Evolutionary conservation across 2,888 invertebrate species (phyloP), one percentile per base, ranked within the genome.

Genomic region (Capitulum mitella): DNA sequence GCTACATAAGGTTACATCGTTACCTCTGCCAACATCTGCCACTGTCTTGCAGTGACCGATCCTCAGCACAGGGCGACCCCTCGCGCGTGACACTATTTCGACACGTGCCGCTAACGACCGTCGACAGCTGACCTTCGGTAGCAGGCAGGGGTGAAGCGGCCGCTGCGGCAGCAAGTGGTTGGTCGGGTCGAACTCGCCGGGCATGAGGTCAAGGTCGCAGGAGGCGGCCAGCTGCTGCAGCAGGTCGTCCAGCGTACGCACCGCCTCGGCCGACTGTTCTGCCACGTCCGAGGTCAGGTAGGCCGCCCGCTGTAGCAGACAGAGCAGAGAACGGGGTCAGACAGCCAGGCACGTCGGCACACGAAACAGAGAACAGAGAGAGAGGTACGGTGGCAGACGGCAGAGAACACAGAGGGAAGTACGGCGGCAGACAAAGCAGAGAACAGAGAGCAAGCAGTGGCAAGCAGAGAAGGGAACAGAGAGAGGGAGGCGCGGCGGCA

Each of bases 141-240:
- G 93, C 88, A 97, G 89, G 87, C 95, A 95, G 80, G 90, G 90
- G 86, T 98, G 97, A 81, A 98, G 89, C 3, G 96, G 93, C 85
- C 95, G 95, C 84, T 98, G 98, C 0, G 98, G 98, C 83, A 98
- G 85, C 88, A 93, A 91, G 83, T 92, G 91, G 84, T 94, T 94
- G 0, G 93, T 89, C 1, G 97, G 97, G 86, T 97, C 97, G 85
- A 90, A 91, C 84, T 94, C 92, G 16, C 98, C 98, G 0, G 98
- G 95, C 94, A 98, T 94, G 34, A 98, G 84, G 85, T 96, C 94
- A 10, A 98, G 89, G 77, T 91, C 85, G 64, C 82, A 81, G 3
- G 86, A 84, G 84, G 88, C 88, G 40, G 86, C 85, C 83, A 92
- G 82, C 83, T 88, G 85, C 10, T 85, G 83, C 1, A 91, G 86